phyloP scores from a whole-genome alignment of 53 echinoderm and acorn worm species.

The Antedon mediterranea region DNA sequence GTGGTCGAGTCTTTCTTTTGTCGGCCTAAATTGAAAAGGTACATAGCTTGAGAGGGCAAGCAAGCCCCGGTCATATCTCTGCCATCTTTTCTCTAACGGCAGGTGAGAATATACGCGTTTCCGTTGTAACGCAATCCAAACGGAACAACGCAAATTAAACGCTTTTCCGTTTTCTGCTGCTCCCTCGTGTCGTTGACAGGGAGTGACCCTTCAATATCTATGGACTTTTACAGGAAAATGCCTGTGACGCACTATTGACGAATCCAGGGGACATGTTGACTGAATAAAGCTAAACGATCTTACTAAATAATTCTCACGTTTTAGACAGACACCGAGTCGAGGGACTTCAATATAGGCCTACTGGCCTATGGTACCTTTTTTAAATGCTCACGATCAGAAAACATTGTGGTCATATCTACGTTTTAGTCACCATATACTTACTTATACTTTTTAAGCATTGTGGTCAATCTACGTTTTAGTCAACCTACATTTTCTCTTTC shows the following conservation, averaged over 20 bases:
- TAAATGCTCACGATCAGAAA: no score
- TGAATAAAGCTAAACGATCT: not conserved
- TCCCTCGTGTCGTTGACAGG: conserved; percentile 1
- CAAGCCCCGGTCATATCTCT: not conserved
- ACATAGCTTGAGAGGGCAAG: not conserved
- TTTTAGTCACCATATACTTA: no score
- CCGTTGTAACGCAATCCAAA: not conserved
- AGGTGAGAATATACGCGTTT: not conserved
- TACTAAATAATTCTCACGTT: not conserved
- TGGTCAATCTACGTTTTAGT: no score
- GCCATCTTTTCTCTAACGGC: not conserved
- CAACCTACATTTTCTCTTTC: no score
- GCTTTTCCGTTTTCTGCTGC: not conserved
- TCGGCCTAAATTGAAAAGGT: not conserved
- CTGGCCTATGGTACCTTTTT: no score
- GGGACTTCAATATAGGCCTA: no score
- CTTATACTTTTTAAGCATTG: no score
- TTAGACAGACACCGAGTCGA: not conserved
- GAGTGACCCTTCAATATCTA: not conserved
- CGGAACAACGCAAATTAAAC: not conserved
- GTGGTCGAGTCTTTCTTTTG: not conserved
- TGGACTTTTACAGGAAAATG: not conserved
- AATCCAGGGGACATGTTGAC: not conserved
- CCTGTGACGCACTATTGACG: not conserved
- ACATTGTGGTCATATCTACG: no score